Evolutionary conservation across 2,888 invertebrate genomes (phyloP).

Genomic region (Diarsia brunnea): DNA sequence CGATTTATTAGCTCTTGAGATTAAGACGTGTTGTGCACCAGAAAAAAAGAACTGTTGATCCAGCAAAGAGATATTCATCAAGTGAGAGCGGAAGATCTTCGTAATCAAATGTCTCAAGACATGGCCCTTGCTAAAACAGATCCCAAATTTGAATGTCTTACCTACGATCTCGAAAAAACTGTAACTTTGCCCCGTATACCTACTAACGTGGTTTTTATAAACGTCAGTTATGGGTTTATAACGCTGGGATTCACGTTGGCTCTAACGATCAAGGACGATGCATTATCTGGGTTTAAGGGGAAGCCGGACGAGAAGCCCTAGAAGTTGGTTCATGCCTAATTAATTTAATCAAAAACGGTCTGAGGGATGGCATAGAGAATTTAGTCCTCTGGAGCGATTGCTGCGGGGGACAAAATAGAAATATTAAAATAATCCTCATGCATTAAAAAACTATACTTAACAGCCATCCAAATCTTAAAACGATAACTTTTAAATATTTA

Average conservation of each 20-base stretch:
- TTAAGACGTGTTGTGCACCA: too few species aligned
- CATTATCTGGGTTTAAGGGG: slow-evolving; percentile 3
- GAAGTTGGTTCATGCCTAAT: neutral
- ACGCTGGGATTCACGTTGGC: slow-evolving; percentile 6
- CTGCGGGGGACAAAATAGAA: slow-evolving; percentile 2
- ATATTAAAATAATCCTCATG: slow-evolving; percentile 1
- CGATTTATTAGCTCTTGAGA: too few species aligned
- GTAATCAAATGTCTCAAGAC: too few species aligned
- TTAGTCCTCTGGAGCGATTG: slow-evolving; percentile 2
- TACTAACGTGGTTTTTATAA: neutral
- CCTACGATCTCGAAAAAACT: too few species aligned
- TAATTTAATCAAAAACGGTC: neutral
- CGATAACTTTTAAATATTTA: slow-evolving; percentile 6
- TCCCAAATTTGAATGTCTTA: too few species aligned
- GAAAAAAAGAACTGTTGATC: too few species aligned
- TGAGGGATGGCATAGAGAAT: neutral
- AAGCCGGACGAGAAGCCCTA: slow-evolving; percentile 11
- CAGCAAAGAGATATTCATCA: too few species aligned
- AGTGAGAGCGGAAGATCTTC: too few species aligned
- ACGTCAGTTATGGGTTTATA: slow-evolving; percentile 10
- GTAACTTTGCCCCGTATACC: too few species aligned
- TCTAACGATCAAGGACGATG: slow-evolving; percentile 9
- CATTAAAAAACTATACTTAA: slow-evolving; percentile 2
- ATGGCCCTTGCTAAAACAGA: too few species aligned
- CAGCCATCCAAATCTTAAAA: neutral